Base-by-base conservation (phyloP, 2,797 vertebrate species). In the Botia kubotai region DNA sequence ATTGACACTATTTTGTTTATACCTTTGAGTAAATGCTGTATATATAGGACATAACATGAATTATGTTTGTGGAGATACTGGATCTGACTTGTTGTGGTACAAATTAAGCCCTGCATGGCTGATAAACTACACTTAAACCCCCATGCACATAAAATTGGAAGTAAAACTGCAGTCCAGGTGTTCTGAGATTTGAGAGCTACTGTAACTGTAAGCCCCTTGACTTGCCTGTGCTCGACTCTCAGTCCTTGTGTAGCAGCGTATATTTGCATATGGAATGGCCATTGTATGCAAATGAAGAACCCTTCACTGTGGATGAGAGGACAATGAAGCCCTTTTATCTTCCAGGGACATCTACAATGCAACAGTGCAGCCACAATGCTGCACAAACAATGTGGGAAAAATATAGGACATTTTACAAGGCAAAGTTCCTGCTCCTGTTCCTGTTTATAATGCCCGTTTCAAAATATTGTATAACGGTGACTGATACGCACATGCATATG, bases 261-360 rank as follows among this genome's bases (percentile, higher is more conserved):
- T 73, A 87, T 90, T 83, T 85, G 86, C 80, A 89, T 91, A 84
- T 82, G 76, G 84, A 89, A 84, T 83, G 60, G 12, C 21, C 67
- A 80, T 71, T 79, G 72, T 83, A 87, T 89, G 84, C 86, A 86
- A 89, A 90, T 89, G 80, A 85, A 75, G 70, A 66, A 73, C 82
- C 55, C 75, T 82, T 84, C 53, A 74, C 11, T 19, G 60, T 75
- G 71, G 86, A 85, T 80, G 72, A 65, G 55, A 81, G 84, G 8
- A 80, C 75, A 82, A 86, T 83, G 66, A 72, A 72, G 76, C 26
- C 0, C 43, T 83, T 72, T 78, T 71, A 17, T 69, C 70, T 86
- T 78, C 86, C 29, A 92, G 90, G 86, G 86, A 87, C 86, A 88
- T 87, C 86, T 83, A 57, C 75, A n/a, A n/a, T 52, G 58, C 66